phyloP scores from a whole-genome alignment of 37 sponge, comb jelly and placozoan genomes.

The Petrosia ficiformis region DNA sequence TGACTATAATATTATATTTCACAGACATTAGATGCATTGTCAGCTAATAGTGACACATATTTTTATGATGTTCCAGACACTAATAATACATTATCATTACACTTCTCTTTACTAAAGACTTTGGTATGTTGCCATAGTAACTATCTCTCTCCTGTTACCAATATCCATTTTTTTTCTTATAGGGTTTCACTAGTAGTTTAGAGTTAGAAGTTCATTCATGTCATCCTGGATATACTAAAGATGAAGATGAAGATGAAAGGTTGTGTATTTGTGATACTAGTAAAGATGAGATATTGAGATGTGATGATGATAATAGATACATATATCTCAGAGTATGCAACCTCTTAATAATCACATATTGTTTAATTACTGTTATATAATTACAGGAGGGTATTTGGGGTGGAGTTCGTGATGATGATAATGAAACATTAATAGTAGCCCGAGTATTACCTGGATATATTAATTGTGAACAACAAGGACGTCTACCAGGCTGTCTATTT shows the following conservation, averaged over 20 bases:
- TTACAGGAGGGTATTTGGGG: constrained; percentile 62
- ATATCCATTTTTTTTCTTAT: background rate
- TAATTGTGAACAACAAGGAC: constrained; percentile 41
- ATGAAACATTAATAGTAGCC: constrained; percentile 19
- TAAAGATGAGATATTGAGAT: constrained; percentile 33
- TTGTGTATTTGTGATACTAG: constrained; percentile 43
- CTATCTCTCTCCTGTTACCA: background rate
- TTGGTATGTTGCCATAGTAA: constrained; percentile 34
- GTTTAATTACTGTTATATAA: background rate
- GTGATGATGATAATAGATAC: constrained; percentile 53
- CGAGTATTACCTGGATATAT: constrained; percentile 52
- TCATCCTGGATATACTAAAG: constrained; percentile 61
- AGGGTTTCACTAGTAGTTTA: constrained; percentile 22
- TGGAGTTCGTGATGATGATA: background rate
- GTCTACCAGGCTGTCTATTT: constrained; percentile 65
- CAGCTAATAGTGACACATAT: constrained; percentile 54
- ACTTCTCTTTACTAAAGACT: constrained; percentile 70
- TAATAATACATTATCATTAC: constrained; percentile 15
- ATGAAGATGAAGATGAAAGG: background rate
- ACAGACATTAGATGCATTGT: constrained; percentile 74
- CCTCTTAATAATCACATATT: background rate
- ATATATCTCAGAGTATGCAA: constrained; percentile 68
- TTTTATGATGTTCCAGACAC: constrained; percentile 41
- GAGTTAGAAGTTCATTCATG: constrained; percentile 35
- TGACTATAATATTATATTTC: too few species aligned